Evolutionary conservation across 2,113 vertebrate species (phyloP), one percentile per base, ranked within the genome.

Genomic region (Gobio gobio): DNA sequence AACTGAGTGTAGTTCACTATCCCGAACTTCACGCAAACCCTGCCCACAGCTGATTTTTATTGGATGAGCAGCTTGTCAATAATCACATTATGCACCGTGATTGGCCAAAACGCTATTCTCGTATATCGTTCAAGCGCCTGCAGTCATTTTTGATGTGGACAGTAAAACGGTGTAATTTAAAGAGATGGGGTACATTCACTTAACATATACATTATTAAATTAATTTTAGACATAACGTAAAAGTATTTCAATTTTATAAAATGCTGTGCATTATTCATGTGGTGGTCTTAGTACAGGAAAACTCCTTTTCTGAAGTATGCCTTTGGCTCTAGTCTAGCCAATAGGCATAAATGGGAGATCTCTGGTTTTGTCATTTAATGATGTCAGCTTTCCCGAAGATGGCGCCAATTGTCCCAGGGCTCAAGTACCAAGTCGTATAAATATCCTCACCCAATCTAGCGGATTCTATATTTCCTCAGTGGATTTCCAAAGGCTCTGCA

Each of bases 1-100:
- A 93, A 92, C 92, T 93, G 93, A 43, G 29, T 91, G 87, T 88
- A 85, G 89, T 92, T 91, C 88, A 90, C 92, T 91, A 90, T 90
- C 89, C 87, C 87, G 61, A 89, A 89, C 88, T 89, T 86, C 86
- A 66, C 56, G 8, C 78, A 58, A 81, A 79, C 24, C 86, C 89
- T 18, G 36, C 90, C 93, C 88, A 87, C 36, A 0, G 0, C 9
- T n/a, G 8, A 0, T 29, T 75, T n/a, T 78, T 72, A 95, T 94
- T 95, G 92, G 94, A 54, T 81, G 22, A 0, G 0, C 13, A 0
- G 1, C 7, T 24, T 64, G 91, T 92, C 91, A 22, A 74, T 90
- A 22, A 86, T 13, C 0, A 1, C 16, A 4, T 0, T 1, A 12
- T 49, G 54, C 18, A 7, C 74, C 26, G 4, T 88, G 92, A 94